These are phyloP conservation scores for Agrochola macilenta DNA, from an alignment of 2,888 invertebrate genomes.

Conservation along the genomic window DNA sequence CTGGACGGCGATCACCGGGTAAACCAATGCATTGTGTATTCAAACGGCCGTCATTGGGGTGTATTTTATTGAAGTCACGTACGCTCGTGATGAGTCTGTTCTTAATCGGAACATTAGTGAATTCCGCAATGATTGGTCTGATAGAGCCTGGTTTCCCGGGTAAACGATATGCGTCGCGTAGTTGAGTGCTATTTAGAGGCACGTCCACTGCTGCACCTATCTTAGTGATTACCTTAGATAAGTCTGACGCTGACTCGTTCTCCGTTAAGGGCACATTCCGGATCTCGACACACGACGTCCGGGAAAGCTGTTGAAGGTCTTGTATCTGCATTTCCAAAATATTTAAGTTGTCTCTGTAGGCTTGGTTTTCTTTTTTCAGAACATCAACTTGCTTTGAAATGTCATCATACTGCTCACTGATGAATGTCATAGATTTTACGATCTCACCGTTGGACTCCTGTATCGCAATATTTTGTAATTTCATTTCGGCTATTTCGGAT, in stretches of 20 bases:
- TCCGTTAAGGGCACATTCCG: neutral
- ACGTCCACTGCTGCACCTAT: neutral
- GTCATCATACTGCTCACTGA: too few species aligned
- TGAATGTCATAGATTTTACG: too few species aligned
- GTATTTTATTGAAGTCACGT: neutral
- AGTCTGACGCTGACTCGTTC: neutral
- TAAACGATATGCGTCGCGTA: neutral
- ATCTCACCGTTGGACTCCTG: too few species aligned
- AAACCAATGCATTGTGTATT: neutral
- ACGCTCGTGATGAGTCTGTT: constrained; percentile 3
- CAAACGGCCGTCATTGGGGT: neutral
- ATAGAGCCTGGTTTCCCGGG: neutral
- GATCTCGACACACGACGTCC: neutral
- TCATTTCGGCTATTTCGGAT: too few species aligned
- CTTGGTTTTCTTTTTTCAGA: too few species aligned
- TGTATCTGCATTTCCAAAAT: neutral
- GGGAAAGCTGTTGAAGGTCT: neutral
- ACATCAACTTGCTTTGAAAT: too few species aligned
- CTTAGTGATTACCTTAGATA: neutral
- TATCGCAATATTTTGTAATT: too few species aligned
- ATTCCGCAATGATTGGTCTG: constrained; percentile 1
- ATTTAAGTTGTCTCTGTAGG: neutral
- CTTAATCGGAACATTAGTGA: neutral
- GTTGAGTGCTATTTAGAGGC: neutral
- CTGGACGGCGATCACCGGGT: neutral